phyloP scores from a whole-genome alignment of 2,888 invertebrate genomes.

The Tiliacea aurago region DNA sequence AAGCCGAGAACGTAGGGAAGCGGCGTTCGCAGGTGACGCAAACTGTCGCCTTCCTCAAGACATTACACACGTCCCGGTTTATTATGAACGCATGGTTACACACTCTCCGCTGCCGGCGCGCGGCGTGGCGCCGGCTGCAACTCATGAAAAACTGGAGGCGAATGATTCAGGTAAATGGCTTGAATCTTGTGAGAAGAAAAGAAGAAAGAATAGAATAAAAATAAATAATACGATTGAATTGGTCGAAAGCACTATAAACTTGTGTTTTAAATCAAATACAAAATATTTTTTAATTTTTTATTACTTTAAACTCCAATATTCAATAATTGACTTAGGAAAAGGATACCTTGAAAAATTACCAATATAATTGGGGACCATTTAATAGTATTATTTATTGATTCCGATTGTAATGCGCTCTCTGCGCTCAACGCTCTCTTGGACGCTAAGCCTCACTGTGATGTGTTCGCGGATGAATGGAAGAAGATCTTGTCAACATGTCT shows the following conservation, averaged over 20 bases:
- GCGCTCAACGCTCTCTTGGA: too few species aligned
- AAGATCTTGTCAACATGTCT: too few species aligned
- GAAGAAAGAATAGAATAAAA: too few species aligned
- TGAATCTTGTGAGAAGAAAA: too few species aligned
- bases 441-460: too few species aligned
- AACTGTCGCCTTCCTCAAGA: constrained; percentile 41
- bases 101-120: constrained; percentile 11
- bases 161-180: constrained; percentile 13
- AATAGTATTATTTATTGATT: not conserved
- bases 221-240: too few species aligned
- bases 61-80: constrained; percentile 59
- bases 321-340: not conserved
- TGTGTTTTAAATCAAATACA: not conserved
- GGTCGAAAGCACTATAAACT: not conserved
- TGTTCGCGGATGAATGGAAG: too few species aligned
- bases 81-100: constrained; percentile 57
- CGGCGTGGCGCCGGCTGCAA: constrained; percentile 18
- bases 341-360: not conserved
- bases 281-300: not conserved
- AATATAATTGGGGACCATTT: not conserved
- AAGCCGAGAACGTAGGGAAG: constrained; percentile 4
- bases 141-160: constrained; percentile 1
- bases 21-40: constrained; percentile 52
- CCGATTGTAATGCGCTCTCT: not conserved
- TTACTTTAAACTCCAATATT: not conserved